Base-by-base conservation (phyloP, 1,140 invertebrate species). In the Pachypeltis micranthus region DNA sequence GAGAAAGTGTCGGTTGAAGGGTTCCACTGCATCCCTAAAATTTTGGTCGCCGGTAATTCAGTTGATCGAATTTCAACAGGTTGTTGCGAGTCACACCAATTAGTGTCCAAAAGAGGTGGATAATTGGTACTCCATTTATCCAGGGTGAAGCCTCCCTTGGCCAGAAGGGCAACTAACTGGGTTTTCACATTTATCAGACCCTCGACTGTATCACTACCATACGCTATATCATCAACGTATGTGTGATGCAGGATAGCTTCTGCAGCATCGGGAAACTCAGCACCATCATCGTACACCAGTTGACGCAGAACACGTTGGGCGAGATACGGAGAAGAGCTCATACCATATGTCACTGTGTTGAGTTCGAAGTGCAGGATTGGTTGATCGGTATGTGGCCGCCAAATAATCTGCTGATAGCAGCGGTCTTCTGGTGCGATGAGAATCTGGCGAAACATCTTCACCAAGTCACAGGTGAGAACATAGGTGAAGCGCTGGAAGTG, bases 151-250 rank as follows among this genome's bases (percentile, higher is more conserved):
- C 64, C 63, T 27, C 63, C 67, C 12, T 14, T 0, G 55, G 58
- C 24, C 3, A 70, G 47, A 26, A 69, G 23, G 3, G n/a, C 26
- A 25, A 44, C 61, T 1, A 71, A 3, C 25, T 70, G 47, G 2
- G 25, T 7, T 25, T 63, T 63, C 12, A 67, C 12, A 44, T 66
- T 23, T 12, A 63, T 29, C 24, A 68, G 67, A 39, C 61, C 62
- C 55, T 65, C 56, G 29, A 64, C 61, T 24, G 23, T 27, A n/a
- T 61, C 63, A 10, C 67, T 66, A 24, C 75, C 74, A 25, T 70
- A 68, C 1, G 77, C 59, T 23, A 74, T 58, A 67, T 80, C 76
- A 62, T 80, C 77, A 2, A 77, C 71, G 65, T 77, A 80, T 62
- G 75, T 75, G 65, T 75, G 70, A 25, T 66, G 67, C 29, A 29